Evolutionary conservation across 2,888 invertebrate species (phyloP), one percentile per base, ranked within the genome.

Genomic region (Cephus sareptanus): DNA sequence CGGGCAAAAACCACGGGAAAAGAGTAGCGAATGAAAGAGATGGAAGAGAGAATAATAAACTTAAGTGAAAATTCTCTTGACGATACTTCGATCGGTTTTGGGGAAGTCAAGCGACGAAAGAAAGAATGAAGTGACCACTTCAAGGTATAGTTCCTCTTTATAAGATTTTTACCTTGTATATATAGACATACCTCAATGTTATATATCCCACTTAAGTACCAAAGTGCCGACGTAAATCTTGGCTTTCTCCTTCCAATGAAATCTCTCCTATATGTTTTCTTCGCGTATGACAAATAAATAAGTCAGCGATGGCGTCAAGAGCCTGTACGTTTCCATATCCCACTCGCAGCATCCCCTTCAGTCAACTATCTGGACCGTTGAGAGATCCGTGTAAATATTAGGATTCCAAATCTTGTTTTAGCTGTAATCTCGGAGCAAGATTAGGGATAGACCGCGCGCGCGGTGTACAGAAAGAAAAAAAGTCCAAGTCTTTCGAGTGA

Each of bases 321-420:
- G 23, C 23, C 56, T 15, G 9, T 15, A 15, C 9, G 9, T 23
- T 56, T 56, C 56, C 2, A 23, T 23, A 23, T 56, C 23, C 56
- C 56, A 56, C 56, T 56, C 56, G 56, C 56, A 56, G 56, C 56
- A 56, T 56, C 56, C 23, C 23, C 9, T 15, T 9, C 23, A 9
- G 56, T 9, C 56, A 23, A 56, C 56, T 23, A 56, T 23, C 56
- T 56, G 56, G 56, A 56, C 71, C 33, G 74, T 73, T 68, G 76
- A 69, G 23, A 31, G 77, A 80, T 76, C 76, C 34, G 77, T 75
- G 79, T 79, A 79, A 81, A 81, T 81, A 80, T 80, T 80, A 79
- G 76, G 74, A 76, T 40, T 74, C 4, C 31, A 31, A 40, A n/a
- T 15, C 34, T 73, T 34, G 31, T 30, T 12, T 33, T 35, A 31